These are phyloP conservation scores for Cervus canadensis DNA, from an alignment of 2,113 vertebrate species.

Conservation along the genomic window DNA sequence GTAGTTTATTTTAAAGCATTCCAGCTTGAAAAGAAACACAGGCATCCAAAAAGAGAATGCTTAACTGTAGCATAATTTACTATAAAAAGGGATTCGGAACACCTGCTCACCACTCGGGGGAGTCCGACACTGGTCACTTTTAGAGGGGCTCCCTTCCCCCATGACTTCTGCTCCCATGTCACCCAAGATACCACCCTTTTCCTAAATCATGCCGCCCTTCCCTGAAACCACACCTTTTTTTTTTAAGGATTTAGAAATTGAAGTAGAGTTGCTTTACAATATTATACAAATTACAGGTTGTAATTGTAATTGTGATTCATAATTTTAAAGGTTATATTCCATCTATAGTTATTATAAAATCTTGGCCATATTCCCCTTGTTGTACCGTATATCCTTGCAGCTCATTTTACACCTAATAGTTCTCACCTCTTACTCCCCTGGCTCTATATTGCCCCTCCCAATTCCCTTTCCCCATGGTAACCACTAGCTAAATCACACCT, in stretches of 20 bases:
- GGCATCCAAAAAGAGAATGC: background rate
- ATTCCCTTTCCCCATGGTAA: background rate
- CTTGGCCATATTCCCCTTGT: background rate
- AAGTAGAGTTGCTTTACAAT: background rate
- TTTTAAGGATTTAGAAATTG: background rate
- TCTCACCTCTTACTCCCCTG: background rate
- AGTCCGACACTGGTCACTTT: background rate
- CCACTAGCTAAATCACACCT: background rate
- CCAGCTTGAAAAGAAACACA: conserved; percentile 13
- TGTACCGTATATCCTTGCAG: background rate
- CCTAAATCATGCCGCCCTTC: background rate
- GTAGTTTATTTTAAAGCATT: conserved; percentile 43
- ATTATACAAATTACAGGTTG: background rate
- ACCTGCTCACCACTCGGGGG: background rate
- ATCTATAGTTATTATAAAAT: background rate
- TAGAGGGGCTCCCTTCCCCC: no score
- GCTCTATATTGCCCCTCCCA: background rate
- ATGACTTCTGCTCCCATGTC: background rate
- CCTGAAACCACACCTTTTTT: background rate
- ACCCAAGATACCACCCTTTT: background rate
- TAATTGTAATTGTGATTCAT: background rate
- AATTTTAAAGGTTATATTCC: background rate
- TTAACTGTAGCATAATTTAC: background rate
- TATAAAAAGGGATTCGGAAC: background rate
- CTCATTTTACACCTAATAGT: background rate